phyloP scores from a whole-genome alignment of 53 echinoderm and acorn worm genomes.

The Luidia sarsii region DNA sequence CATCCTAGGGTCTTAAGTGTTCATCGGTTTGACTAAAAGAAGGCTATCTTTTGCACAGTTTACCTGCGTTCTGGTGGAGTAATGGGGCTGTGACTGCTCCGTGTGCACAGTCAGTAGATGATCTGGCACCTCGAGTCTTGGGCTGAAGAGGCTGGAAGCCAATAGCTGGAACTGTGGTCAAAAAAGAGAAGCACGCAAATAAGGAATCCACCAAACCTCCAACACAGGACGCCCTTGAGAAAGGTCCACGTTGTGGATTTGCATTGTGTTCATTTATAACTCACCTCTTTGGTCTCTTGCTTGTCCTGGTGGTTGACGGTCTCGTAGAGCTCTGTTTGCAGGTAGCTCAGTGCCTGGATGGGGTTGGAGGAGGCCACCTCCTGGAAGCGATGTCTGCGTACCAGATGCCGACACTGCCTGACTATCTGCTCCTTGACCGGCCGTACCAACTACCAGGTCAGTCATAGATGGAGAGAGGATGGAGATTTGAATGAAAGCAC shows the following conservation, averaged over 20 bases:
- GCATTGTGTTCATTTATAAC: too few species aligned
- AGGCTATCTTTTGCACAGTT: neutral
- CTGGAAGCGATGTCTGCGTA: slow-evolving; percentile 84
- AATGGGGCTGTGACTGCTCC: slow-evolving; percentile 73
- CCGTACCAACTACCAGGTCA: slow-evolving; percentile 80
- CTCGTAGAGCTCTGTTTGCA: slow-evolving; percentile 83
- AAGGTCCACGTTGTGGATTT: neutral
- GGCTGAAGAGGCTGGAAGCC: slow-evolving; percentile 88
- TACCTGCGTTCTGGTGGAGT: slow-evolving; percentile 89
- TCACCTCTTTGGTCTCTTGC: slow-evolving; percentile 92
- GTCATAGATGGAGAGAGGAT: too few species aligned
- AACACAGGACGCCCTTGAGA: too few species aligned
- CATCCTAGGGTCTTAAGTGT: too few species aligned
- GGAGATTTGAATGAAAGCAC: too few species aligned
- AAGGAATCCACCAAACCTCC: too few species aligned
- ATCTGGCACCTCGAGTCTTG: slow-evolving; percentile 75
- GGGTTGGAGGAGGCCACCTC: slow-evolving; percentile 83
- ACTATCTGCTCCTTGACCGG: slow-evolving; percentile 81
- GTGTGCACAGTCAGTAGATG: slow-evolving; percentile 79
- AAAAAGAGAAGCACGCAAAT: slow-evolving; percentile 2
- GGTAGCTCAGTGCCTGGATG: slow-evolving; percentile 75
- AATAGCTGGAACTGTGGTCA: slow-evolving; percentile 81
- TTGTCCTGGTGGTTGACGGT: slow-evolving; percentile 77
- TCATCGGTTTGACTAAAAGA: neutral
- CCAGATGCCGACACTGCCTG: slow-evolving; percentile 76